Evolutionary conservation across 2,888 invertebrate species (phyloP), one percentile per base, ranked within the genome.

Genomic region (Polyommatus icarus): DNA sequence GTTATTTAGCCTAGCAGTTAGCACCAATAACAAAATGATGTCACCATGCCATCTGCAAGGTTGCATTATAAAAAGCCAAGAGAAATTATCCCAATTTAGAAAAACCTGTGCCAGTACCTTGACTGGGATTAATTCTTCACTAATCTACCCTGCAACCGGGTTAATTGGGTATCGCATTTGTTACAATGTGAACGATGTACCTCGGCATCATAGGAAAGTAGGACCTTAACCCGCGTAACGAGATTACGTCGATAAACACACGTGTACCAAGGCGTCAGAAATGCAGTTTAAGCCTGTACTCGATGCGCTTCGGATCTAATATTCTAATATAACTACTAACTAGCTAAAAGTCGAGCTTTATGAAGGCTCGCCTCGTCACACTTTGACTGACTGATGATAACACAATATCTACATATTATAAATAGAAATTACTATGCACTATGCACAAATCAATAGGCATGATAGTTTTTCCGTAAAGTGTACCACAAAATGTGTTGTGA

Each of bases 211-310:
- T 73, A 73, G 46, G 75, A 50, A 54, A 24, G 20, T 24, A 75
- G 18, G 29, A 54, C 75, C 75, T 75, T 75, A 50, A 75, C 54
- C 75, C 54, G 54, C 29, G 54, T 75, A 75, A 75, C 50, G 75
- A 54, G 75, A 75, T 75, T 75, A 75, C 73, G 7, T 1, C 54
- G 24, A 75, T 75, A 75, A 50, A 29, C 75, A 50, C 54, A 29
- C 54, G 18, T 75, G 54, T 75, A 18, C 8, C 50, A 29, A 8
- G 32, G 54, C 54, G 54, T 54, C 54, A 18, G 15, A 75, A 29
- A 54, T 50, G 29, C 50, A 73, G 20, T 40, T 46, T 73, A 46
- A 24, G 3, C 20, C 46, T 73, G 73, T 29, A 32, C 32, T 6
- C 29, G 32, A 67, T 32, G 61, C 67, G 67, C 29, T 32, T 61